Conservation (phyloP, 2,113 vertebrate species). For the Ahaetulla prasina region DNA sequence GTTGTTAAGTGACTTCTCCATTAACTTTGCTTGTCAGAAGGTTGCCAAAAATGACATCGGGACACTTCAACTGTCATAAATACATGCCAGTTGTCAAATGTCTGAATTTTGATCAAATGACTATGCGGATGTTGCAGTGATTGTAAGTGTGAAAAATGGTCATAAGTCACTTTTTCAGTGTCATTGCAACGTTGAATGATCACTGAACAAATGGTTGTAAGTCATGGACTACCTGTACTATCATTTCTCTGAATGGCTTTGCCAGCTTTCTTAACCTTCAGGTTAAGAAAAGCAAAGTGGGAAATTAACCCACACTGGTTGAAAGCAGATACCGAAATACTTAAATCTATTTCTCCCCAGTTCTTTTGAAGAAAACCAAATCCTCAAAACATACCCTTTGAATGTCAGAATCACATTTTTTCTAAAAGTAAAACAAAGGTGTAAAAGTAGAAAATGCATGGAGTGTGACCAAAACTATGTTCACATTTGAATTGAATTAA, state of each 20-base stretch:
- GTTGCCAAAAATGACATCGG: background rate
- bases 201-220: background rate
- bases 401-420: background rate
- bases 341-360: background rate
- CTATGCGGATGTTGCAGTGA: background rate
- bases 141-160: background rate
- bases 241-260: background rate
- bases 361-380: background rate
- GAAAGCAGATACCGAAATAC: background rate
- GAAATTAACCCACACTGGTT: background rate
- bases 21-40: background rate
- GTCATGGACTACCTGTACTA: background rate
- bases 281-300: background rate
- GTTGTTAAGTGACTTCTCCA: background rate
- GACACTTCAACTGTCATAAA: background rate
- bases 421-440: background rate
- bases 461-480: background rate
- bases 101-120: background rate
- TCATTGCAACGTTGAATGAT: background rate
- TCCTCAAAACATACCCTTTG: background rate
- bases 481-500: background rate
- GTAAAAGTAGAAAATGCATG: background rate
- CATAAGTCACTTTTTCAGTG: background rate
- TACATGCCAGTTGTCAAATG: background rate
- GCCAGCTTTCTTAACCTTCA: background rate